Conservation (phyloP, 2,113 vertebrate species). For the Gymnorhina tibicen region DNA sequence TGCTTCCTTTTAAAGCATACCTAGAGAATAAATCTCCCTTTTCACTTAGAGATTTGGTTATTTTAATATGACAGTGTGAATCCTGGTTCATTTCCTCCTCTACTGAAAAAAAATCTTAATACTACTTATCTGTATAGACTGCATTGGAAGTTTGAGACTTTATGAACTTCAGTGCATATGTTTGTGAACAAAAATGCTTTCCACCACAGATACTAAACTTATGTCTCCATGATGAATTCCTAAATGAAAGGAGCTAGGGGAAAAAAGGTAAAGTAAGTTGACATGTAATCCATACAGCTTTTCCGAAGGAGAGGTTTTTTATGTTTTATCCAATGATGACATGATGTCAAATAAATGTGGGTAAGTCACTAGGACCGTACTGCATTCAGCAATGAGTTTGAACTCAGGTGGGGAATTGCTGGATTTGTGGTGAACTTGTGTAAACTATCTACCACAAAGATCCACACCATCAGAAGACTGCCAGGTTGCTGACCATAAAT, state of each 20-base stretch:
- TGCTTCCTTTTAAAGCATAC: neutral
- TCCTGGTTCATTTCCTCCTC: neutral
- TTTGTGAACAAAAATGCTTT: neutral
- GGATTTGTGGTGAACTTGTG: neutral
- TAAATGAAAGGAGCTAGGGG: neutral
- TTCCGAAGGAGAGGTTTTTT: neutral
- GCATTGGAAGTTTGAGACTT: too few species aligned
- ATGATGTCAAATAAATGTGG: neutral
- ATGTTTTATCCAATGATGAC: neutral
- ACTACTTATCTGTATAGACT: neutral
- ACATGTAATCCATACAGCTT: neutral
- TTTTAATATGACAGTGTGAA: neutral
- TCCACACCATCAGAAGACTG: neutral
- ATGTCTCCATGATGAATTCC: neutral
- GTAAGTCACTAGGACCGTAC: neutral
- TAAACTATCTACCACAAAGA: neutral
- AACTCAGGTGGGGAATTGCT: neutral
- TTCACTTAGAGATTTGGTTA: slow-evolving; percentile 4
- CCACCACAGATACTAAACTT: neutral
- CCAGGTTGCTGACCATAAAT: neutral
- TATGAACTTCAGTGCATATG: neutral
- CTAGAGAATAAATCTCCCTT: neutral
- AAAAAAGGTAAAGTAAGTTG: neutral
- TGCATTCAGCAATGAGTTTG: neutral
- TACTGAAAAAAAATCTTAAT: neutral